Conservation (phyloP, 1,140 invertebrate species). For the Panulirus ornatus region DNA sequence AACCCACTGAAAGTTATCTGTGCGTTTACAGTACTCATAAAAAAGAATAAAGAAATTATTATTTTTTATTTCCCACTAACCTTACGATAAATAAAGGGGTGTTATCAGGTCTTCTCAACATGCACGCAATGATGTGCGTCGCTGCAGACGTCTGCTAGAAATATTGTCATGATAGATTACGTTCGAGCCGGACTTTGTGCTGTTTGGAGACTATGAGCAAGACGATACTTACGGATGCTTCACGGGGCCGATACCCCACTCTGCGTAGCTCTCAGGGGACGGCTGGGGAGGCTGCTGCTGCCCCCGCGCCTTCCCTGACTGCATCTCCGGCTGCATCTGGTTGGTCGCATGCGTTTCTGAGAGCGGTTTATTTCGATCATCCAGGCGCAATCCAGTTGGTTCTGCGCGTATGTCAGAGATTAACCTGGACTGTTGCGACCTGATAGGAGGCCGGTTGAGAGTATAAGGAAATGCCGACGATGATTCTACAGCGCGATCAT, state of each 20-base stretch:
- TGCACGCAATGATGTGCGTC: too few species aligned
- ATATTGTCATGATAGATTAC: too few species aligned
- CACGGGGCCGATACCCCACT: conserved; percentile 34
- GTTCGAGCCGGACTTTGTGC: too few species aligned
- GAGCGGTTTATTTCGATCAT: background rate
- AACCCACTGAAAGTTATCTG: too few species aligned
- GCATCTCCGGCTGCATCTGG: background rate
- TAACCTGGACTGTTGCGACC: too few species aligned
- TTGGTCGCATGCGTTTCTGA: background rate
- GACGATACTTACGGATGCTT: conserved; percentile 21
- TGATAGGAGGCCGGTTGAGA: background rate
- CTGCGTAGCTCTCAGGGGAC: conserved; percentile 18
- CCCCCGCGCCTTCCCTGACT: background rate
- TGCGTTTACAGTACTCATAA: too few species aligned
- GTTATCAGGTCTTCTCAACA: too few species aligned
- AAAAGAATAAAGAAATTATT: too few species aligned
- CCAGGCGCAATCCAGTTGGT: background rate
- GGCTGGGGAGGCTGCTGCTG: background rate
- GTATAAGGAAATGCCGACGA: background rate
- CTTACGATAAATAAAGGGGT: too few species aligned
- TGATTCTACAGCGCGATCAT: background rate
- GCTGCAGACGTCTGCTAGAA: too few species aligned
- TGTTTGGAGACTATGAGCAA: too few species aligned
- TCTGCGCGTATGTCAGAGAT: background rate
- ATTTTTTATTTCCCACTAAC: too few species aligned